Percentiles rank a stretch among this genome's conserved stretches.
phyloP scores from a whole-genome alignment of 2,113 vertebrate species.

The Macquaria ambigua region DNA sequence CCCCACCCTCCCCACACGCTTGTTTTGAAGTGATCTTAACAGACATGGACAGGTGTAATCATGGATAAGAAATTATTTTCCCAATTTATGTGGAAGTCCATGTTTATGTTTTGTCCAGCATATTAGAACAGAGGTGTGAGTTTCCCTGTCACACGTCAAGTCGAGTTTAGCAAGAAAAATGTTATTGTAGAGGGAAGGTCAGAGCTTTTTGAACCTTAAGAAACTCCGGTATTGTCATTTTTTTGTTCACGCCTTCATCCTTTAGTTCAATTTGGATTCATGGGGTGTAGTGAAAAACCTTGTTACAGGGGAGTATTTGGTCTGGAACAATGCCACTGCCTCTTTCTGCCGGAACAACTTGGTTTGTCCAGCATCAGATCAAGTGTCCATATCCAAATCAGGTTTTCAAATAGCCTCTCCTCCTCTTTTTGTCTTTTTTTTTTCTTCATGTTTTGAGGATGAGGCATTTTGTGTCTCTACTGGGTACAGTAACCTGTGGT shows the following conservation, averaged over 20 bases:
- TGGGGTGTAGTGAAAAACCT: constrained; percentile 11
- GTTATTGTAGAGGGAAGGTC: constrained; percentile 25
- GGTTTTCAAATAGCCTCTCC: constrained; percentile 68
- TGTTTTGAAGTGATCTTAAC: constrained; percentile 8
- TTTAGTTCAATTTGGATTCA: constrained; percentile 24
- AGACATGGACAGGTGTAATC: constrained; percentile 28
- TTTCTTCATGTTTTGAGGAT: constrained; percentile 54
- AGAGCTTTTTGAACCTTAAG: constrained; percentile 10
- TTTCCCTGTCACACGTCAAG: constrained; percentile 28
- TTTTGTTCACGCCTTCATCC: constrained; percentile 27
- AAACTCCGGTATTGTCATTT: neutral
- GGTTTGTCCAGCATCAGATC: constrained; percentile 64
- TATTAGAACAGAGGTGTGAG: constrained; percentile 3
- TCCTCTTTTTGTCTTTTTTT: constrained; percentile 14
- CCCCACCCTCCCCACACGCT: neutral
- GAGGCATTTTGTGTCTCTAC: constrained; percentile 70
- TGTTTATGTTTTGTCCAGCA: constrained; percentile 51
- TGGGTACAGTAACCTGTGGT: constrained; percentile 71
- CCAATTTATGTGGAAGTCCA: constrained; percentile 64
- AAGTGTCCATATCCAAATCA: constrained; percentile 73
- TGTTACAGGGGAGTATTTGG: constrained; percentile 57
- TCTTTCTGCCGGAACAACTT: constrained; percentile 46
- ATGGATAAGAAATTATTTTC: constrained; percentile 54
- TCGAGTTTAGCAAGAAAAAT: constrained; percentile 23
- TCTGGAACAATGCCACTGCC: constrained; percentile 65